Evolutionary conservation across 2,888 invertebrate species (phyloP).

Genomic region (Endomychus coccineus): DNA sequence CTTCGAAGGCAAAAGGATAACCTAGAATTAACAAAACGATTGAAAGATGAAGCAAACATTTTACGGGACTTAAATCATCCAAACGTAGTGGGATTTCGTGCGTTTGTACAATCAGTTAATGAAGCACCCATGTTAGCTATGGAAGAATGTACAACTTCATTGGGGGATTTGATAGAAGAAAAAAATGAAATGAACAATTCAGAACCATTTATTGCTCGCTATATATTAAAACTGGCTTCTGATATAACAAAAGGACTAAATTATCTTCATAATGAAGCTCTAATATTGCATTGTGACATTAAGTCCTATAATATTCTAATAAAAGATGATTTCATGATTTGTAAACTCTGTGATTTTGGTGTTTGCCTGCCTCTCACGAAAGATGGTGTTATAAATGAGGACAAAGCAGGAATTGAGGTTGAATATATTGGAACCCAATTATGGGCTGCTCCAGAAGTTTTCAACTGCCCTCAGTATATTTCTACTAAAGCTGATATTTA

Average conservation of each 20-base stretch:
- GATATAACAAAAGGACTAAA: conserved; percentile 66
- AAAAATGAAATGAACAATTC: conserved; percentile 48
- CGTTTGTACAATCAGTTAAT: conserved; percentile 47
- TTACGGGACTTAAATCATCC: conserved; percentile 65
- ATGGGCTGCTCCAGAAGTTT: conserved; percentile 76
- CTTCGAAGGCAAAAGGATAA: conserved; percentile 39
- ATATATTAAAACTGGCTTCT: conserved; percentile 57
- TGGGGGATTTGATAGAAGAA: conserved; percentile 69
- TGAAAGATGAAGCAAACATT: conserved; percentile 65
- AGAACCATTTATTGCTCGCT: conserved; percentile 54
- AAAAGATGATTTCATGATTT: conserved; percentile 64
- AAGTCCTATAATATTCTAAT: conserved; percentile 78
- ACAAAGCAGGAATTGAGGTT: conserved; percentile 45
- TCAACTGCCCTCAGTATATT: conserved; percentile 52
- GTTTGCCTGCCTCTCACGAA: conserved; percentile 65
- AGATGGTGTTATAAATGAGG: conserved; percentile 54
- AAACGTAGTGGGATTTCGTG: conserved; percentile 73
- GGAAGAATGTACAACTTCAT: conserved; percentile 66
- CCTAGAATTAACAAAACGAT: conserved; percentile 48
- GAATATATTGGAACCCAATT: conserved; percentile 65
- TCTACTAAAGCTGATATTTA: conserved; percentile 72
- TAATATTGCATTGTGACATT: conserved; percentile 72
- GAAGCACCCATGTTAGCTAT: conserved; percentile 62
- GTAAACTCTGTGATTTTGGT: conserved; percentile 81
- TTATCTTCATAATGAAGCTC: conserved; percentile 67